Base-by-base conservation (phyloP, 53 echinoderm and acorn worm genomes). In the Actinopyga echinites region DNA sequence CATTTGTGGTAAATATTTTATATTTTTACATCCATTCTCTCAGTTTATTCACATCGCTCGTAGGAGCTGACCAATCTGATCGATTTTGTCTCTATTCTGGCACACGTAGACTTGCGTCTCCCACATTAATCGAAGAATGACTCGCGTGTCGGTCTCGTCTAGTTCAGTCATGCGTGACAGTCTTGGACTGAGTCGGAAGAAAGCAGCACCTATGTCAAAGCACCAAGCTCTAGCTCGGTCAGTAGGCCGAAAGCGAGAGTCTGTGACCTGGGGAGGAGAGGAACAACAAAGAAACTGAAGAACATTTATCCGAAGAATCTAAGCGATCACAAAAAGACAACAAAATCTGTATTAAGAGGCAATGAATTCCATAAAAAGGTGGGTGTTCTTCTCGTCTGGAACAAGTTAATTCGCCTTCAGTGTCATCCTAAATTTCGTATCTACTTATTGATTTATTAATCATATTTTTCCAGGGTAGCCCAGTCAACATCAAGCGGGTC, bases 151-250 rank as follows among this genome's bases (percentile, higher is more conserved):
- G 8, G 90, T 90, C 84, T 96, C 96, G 42, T 96, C 96, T 64
- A 96, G 35, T 10, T 82, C 79, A 24, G 90, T 87, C 25, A 90
- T 89, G 13, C 84, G 80, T 25, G 90, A 88, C 69, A 96, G 61
- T 19, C 86, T 90, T 0, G 97, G 93, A 53, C 87, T 96, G 79
- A 96, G 86, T 34, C 97, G 90, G 65, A 89, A 96, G 86, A 88
- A 96, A 3, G 93, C 92, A 1, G 90, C 87, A 23, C 93, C 92
- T 9, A 96, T 92, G 52, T 87, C 87, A 58, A 83, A 81, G 63
- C 97, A 96, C 97, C 97, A 96, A 34, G 97, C 92, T 24, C 93
- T 82, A 23, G 93, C 86, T 6, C 93, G 89, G 85, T 96, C 93
- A 40, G 90, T 84, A 4, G 93, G 60, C 20, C 97, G 85, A 61